These are phyloP conservation scores for Onchidella celtica DNA, from an alignment of 2,888 invertebrate species.

Conservation along the genomic window DNA sequence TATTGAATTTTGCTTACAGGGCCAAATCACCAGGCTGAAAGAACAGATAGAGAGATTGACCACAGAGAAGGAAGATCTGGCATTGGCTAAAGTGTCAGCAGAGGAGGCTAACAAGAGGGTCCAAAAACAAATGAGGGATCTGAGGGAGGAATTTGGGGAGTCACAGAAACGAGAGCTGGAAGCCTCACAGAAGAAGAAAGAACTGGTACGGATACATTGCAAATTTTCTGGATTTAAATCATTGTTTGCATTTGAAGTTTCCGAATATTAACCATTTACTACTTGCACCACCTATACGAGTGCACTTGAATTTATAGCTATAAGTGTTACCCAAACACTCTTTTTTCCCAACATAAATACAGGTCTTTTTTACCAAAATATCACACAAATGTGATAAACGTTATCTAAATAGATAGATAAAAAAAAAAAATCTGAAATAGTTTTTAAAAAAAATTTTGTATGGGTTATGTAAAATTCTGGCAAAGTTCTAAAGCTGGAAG, in stretches of 20 bases:
- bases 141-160: constrained; percentile 89
- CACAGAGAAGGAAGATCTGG: constrained; percentile 83
- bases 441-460: too few species aligned
- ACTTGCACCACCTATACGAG: background rate
- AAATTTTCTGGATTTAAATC: background rate
- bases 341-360: too few species aligned
- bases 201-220: constrained; percentile 83
- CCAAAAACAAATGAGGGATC: constrained; percentile 85
- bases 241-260: background rate
- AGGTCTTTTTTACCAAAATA: too few species aligned
- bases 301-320: background rate
- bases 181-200: constrained; percentile 86
- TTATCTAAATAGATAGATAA: too few species aligned
- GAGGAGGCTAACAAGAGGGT: constrained; percentile 89
- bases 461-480: too few species aligned
- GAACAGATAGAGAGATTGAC: constrained; percentile 88
- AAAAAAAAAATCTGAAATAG: too few species aligned
- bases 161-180: constrained; percentile 89
- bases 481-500: too few species aligned
- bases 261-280: background rate
- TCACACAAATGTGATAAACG: too few species aligned
- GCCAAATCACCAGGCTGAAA: constrained; percentile 86
- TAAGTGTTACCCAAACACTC: background rate
- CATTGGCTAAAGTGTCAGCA: constrained; percentile 84
- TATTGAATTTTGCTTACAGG: constrained; percentile 78